phyloP scores from a whole-genome alignment of 35 echinoderm and acorn worm species.

The Anneissia japonica region DNA sequence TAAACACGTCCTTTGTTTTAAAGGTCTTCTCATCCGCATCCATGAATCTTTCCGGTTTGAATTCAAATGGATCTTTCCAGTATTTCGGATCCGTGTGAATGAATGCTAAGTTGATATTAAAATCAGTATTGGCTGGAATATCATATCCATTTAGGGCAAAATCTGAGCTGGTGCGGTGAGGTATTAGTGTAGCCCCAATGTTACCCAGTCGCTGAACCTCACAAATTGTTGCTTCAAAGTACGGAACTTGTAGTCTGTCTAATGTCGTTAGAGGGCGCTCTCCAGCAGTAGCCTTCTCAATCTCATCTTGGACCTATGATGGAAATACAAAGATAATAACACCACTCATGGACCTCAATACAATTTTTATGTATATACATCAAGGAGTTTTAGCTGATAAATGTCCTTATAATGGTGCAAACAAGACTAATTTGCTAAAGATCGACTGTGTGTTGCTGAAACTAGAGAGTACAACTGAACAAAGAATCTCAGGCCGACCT shows the following conservation, averaged over 20 bases:
- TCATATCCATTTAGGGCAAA: not conserved
- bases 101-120: not conserved
- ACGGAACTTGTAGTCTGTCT: not conserved
- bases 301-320: not conserved
- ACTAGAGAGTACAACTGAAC: no score
- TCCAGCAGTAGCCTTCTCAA: not conserved
- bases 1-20: not conserved
- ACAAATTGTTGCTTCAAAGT: not conserved
- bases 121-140: not conserved
- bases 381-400: no score
- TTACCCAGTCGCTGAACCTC: not conserved
- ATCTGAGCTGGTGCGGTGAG: not conserved
- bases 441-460: no score
- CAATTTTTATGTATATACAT: no score
- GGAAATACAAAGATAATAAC: no score
- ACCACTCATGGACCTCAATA: no score
- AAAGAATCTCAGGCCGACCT: no score
- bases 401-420: no score
- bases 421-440: no score
- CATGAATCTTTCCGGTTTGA: not conserved
- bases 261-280: not conserved
- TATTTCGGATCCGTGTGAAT: not conserved
- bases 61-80: not conserved
- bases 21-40: not conserved
- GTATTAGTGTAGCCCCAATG: not conserved